Evolutionary conservation across 2,888 invertebrate species (phyloP), one percentile per base, ranked within the genome.

Genomic region (Kryphioiulus occultus): DNA sequence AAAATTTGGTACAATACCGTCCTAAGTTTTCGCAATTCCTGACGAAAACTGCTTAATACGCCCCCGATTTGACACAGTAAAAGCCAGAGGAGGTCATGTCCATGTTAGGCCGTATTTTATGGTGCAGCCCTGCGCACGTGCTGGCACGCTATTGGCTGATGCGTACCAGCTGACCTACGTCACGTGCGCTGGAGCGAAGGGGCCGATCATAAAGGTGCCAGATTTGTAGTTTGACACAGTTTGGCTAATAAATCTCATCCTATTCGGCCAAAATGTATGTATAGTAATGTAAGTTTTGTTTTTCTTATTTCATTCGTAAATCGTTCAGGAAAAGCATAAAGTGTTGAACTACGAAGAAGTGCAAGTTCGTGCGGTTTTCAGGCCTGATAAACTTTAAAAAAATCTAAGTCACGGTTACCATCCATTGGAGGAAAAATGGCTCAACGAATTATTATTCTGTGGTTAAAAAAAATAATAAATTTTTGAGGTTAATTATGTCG

Each of bases 401-500:
- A 68, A 68, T 68, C 68, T 68, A 68, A 68, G 68, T 68, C 68
- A 68, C 68, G 68, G 68, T 68, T 68, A 68, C 68, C 22, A 26
- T 68, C 68, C 26, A 26, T 68, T 26, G 68, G 26, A 26, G 9
- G 68, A 68, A 68, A 68, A 68, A 68, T 68, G 68, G 68, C 68
- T 26, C 68, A 68, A 26, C 68, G 26, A 26, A 26, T 68, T 68
- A 26, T 68, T 68, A 68, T 68, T 68, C 68, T 26, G 0, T 12
- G 26, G n/a, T 26, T 26, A 26, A 53, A 68, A 59, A 22, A 68
- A 68, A 68, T 4, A 26, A 26, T 26, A 26, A 68, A 26, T 68
- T 68, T 68, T 68, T 68, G 68, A 68, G 68, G 68, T 68, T 68
- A 68, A 68, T 68, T 68, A 68, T 68, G 68, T n/a, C 68, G 68